A percentile compares a stretch with the other conserved stretches of the same genome.
Evolutionary conservation across 2,113 vertebrate species (phyloP).

Genomic region (Ptilonorhynchus violaceus): DNA sequence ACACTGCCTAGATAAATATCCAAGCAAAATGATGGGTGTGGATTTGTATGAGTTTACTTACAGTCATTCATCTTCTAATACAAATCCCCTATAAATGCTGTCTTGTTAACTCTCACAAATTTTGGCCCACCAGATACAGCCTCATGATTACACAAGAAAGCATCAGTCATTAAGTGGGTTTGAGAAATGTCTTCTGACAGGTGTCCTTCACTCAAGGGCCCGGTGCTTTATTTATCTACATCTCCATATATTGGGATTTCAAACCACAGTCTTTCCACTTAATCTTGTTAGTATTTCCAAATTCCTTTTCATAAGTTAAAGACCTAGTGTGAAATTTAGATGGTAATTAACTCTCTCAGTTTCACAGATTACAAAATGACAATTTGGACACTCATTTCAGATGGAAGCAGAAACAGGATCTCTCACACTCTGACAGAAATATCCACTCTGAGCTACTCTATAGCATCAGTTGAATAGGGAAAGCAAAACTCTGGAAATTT

Average conservation of each 20-base stretch:
- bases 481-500: not conserved
- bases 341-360: not conserved
- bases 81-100: not conserved
- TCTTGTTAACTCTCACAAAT: not conserved
- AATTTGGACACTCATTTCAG: not conserved
- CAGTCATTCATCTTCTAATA: not conserved
- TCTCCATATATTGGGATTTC: not conserved
- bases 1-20: not conserved
- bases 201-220: not conserved
- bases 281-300: not conserved
- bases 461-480: not conserved
- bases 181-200: not conserved
- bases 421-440: not conserved
- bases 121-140: not conserved
- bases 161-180: not conserved
- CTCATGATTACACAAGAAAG: not conserved
- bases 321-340: not conserved
- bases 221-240: not conserved
- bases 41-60: not conserved
- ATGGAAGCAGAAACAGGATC: not conserved
- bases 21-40: not conserved
- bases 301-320: not conserved
- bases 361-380: not conserved
- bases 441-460: not conserved
- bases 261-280: not conserved